Conservation (phyloP, 2,888 invertebrate genomes). For the Cantharis rufa region DNA sequence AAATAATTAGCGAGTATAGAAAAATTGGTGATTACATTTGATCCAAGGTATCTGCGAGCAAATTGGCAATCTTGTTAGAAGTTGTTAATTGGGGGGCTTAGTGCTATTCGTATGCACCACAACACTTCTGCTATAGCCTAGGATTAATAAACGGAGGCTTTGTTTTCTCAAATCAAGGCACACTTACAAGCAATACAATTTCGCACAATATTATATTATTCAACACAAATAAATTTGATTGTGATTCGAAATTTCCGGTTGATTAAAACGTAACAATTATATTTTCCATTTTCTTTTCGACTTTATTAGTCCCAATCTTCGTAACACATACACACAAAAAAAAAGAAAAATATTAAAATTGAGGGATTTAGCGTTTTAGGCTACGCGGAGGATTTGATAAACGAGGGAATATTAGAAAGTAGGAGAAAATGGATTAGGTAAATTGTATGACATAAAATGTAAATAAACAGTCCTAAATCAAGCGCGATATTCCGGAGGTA, state of each 20-base stretch:
- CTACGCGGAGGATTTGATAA: not conserved
- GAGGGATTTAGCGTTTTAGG: not conserved
- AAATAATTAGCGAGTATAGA: conserved; percentile 53
- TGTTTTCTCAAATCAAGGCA: conserved; percentile 28
- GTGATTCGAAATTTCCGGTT: not conserved
- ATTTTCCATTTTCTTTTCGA: not conserved
- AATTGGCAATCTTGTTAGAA: conserved; percentile 56
- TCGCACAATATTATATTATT: not conserved
- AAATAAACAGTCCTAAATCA: conserved; percentile 44
- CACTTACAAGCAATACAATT: conserved; percentile 21
- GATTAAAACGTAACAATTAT: no score
- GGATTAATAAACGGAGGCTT: conserved; percentile 34
- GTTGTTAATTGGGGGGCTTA: conserved; percentile 55
- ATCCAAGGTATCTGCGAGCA: conserved; percentile 48
- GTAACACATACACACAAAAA: no score
- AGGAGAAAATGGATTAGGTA: not conserved
- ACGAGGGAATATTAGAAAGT: not conserved
- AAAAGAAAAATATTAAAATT: not conserved
- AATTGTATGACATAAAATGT: conserved; percentile 31
- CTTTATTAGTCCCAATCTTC: no score
- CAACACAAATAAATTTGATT: not conserved
- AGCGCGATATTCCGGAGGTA: conserved; percentile 48
- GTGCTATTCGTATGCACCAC: conserved; percentile 52
- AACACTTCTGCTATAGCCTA: conserved; percentile 29
- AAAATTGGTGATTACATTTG: conserved; percentile 54